A percentile compares a stretch with the other conserved stretches of the same genome.
Evolutionary conservation across 2,797 vertebrate genomes (phyloP).

Genomic region (Natrix natrix): DNA sequence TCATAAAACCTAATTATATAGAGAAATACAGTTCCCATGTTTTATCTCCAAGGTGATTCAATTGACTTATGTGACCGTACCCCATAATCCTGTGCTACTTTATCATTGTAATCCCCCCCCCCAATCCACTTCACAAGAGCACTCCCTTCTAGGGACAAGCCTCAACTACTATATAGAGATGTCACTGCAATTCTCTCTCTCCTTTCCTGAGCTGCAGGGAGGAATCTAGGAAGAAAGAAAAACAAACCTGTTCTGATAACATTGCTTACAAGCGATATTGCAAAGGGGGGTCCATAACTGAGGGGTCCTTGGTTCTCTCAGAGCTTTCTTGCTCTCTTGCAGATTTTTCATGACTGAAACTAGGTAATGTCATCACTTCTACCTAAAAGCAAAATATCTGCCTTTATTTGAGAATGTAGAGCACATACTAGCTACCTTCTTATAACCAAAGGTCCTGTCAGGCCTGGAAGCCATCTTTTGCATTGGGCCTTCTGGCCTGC

Average conservation of each 20-base stretch:
- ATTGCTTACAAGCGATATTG: neutral
- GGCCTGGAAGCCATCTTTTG: no score
- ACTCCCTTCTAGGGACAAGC: neutral
- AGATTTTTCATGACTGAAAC: neutral
- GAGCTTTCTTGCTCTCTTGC: neutral
- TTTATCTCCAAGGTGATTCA: neutral
- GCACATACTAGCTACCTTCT: neutral
- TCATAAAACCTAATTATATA: neutral
- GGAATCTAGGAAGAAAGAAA: neutral
- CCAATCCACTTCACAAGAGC: neutral
- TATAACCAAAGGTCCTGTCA: neutral
- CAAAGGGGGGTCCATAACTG: neutral
- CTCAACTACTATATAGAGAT: neutral
- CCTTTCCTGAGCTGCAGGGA: neutral
- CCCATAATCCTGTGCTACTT: neutral
- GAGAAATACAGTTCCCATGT: neutral
- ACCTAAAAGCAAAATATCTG: neutral
- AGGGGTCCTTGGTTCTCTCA: neutral
- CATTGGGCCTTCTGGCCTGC: no score
- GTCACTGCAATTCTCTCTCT: neutral
- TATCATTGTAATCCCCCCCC: neutral
- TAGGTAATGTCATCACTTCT: neutral
- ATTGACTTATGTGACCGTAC: neutral
- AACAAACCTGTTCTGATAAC: neutral
- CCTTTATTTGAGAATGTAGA: neutral